Evolutionary conservation across 30 jellyfish, hydroid and myxozoan species (phyloP).

Genomic region (Hydractinia symbiolongicarpus): DNA sequence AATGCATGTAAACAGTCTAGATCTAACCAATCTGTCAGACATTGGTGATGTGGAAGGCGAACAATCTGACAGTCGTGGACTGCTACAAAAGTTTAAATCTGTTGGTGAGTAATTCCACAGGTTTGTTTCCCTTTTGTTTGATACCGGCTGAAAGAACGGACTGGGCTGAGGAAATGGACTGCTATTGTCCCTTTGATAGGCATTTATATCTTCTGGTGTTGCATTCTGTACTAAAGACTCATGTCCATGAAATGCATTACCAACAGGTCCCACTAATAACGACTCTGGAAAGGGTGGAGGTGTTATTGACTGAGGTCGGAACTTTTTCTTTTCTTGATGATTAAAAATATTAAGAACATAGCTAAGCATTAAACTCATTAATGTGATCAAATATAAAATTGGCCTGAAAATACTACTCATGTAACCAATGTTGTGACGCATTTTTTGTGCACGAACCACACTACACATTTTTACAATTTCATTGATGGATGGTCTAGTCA

Average conservation of each 20-base stretch:
- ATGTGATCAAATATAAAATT: conserved; percentile 9
- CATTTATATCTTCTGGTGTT: conserved; percentile 4
- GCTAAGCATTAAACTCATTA: not conserved
- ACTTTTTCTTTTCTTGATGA: not conserved
- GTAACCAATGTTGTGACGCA: not conserved
- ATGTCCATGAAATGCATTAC: not conserved
- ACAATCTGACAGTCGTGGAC: conserved; percentile 16
- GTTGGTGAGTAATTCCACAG: not conserved
- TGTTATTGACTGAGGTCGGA: not conserved
- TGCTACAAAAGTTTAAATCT: not conserved
- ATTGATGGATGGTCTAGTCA: conserved; percentile 46
- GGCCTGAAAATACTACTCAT: not conserved
- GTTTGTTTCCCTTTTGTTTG: conserved; percentile 8
- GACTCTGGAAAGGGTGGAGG: conserved; percentile 9
- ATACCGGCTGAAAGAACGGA: conserved; percentile 10
- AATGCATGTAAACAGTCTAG: conserved; percentile 23
- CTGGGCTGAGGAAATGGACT: not conserved
- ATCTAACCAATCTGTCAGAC: conserved; percentile 23
- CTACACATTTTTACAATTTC: conserved; percentile 35
- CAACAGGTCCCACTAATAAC: not conserved
- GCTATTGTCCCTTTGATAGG: not conserved
- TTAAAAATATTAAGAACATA: not conserved
- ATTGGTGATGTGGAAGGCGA: conserved; percentile 27
- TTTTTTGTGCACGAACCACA: conserved; percentile 31
- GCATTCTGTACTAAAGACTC: not conserved